phyloP scores from a whole-genome alignment of 2,888 invertebrate genomes.

The Pelosia muscerda region DNA sequence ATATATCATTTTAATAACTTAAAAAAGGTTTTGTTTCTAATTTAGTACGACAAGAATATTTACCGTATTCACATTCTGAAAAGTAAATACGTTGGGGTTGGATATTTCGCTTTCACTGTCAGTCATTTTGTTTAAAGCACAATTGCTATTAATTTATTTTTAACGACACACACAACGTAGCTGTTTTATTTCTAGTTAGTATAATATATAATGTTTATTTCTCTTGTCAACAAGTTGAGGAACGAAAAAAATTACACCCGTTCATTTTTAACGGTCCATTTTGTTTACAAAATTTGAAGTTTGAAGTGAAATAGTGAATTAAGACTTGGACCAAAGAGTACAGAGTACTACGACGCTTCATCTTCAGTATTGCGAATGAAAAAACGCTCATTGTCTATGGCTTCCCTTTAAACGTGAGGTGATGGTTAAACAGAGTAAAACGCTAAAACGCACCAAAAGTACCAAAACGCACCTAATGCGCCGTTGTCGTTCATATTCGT shows the following conservation, averaged over 20 bases:
- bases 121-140: slow-evolving; percentile 44
- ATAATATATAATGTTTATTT: background rate
- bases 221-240: background rate
- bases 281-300: slow-evolving; percentile 21
- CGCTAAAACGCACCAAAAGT: too few species aligned
- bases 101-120: slow-evolving; percentile 69
- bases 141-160: background rate
- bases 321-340: too few species aligned
- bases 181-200: background rate
- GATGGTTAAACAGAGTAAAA: too few species aligned
- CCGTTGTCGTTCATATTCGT: too few species aligned
- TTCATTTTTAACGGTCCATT: slow-evolving; percentile 20
- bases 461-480: too few species aligned
- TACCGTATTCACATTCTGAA: slow-evolving; percentile 65
- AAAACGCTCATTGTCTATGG: too few species aligned
- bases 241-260: background rate
- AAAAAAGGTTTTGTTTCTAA: background rate
- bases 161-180: background rate
- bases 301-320: too few species aligned
- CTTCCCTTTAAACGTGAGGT: too few species aligned
- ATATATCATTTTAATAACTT: too few species aligned
- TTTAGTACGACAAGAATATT: slow-evolving; percentile 35
- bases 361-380: background rate
- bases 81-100: slow-evolving; percentile 55
- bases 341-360: background rate